A percentile compares a stretch with the other conserved stretches of the same genome.
phyloP scores from a whole-genome alignment of 2,797 vertebrate genomes.

The Sebastes nivosus region DNA sequence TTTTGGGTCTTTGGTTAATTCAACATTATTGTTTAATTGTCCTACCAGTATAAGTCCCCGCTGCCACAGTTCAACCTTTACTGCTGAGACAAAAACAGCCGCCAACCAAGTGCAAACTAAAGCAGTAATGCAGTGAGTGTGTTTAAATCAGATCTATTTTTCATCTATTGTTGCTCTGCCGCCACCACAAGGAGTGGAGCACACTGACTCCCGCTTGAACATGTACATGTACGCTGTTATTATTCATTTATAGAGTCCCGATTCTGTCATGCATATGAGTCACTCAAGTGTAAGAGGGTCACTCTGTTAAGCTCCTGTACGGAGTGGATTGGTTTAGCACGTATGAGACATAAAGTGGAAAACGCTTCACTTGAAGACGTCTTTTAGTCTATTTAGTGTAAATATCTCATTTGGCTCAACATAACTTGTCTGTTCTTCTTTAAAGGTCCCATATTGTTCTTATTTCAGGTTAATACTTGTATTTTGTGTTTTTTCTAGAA shows the following conservation, averaged over 20 bases:
- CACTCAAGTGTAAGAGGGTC: conserved; percentile 72
- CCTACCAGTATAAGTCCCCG: neutral
- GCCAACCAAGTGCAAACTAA: neutral
- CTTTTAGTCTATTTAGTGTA: neutral
- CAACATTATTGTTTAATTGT: neutral
- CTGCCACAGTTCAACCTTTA: neutral
- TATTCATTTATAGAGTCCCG: conserved; percentile 79
- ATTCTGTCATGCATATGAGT: conserved; percentile 75
- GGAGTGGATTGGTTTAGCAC: neutral
- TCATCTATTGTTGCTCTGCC: conserved; percentile 50
- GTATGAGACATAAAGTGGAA: neutral
- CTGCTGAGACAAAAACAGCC: conserved; percentile 4
- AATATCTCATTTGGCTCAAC: neutral
- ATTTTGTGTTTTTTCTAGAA: too few relatives aligned
- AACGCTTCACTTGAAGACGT: neutral
- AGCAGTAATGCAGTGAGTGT: conserved; percentile 10
- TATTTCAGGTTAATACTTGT: too few relatives aligned
- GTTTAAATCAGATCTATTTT: conserved; percentile 48
- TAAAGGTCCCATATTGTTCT: too few relatives aligned
- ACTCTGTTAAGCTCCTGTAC: conserved; percentile 39
- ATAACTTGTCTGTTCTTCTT: neutral
- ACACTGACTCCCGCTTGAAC: conserved; percentile 17
- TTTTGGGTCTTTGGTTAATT: neutral
- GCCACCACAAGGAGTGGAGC: conserved; percentile 4
- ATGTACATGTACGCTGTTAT: conserved; percentile 49